Percentiles rank a stretch among this genome's conserved stretches.
Evolutionary conservation across 2,888 invertebrate species (phyloP).

Genomic region (Nemoura dubitans): DNA sequence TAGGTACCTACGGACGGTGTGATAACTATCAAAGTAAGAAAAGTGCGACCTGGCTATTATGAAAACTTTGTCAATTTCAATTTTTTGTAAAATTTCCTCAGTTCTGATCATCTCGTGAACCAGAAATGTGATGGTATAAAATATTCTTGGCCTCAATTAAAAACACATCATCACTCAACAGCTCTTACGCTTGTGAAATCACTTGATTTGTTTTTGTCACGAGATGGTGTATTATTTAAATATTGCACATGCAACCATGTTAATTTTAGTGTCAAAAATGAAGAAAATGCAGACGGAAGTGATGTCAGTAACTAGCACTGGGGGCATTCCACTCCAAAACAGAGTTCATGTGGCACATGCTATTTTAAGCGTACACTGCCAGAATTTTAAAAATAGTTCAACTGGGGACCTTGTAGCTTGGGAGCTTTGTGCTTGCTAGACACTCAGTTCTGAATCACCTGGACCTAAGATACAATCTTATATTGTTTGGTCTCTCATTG

Average conservation of each 20-base stretch:
- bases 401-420: constrained; percentile 44
- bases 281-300: neutral
- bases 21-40: neutral
- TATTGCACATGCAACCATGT: neutral
- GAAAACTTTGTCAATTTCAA: neutral
- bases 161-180: too few relatives aligned
- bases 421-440: constrained; percentile 34
- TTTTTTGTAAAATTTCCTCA: too few relatives aligned
- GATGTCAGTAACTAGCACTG: neutral
- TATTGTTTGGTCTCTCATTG: neutral
- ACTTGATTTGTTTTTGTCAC: neutral
- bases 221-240: neutral
- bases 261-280: neutral
- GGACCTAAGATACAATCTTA: neutral
- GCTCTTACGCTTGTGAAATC: too few relatives aligned
- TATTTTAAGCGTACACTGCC: constrained; percentile 45
- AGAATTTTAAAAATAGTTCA: constrained; percentile 46
- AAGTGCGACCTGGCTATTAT: neutral
- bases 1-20: too few relatives aligned
- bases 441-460: neutral
- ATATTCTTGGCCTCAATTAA: too few relatives aligned
- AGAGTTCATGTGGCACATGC: constrained; percentile 16
- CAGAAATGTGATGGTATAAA: too few relatives aligned
- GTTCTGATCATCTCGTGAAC: too few relatives aligned
- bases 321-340: constrained; percentile 1